Evolutionary conservation across 2,797 vertebrate species (phyloP), one percentile per base, ranked within the genome.

Genomic region (Chanos chanos): DNA sequence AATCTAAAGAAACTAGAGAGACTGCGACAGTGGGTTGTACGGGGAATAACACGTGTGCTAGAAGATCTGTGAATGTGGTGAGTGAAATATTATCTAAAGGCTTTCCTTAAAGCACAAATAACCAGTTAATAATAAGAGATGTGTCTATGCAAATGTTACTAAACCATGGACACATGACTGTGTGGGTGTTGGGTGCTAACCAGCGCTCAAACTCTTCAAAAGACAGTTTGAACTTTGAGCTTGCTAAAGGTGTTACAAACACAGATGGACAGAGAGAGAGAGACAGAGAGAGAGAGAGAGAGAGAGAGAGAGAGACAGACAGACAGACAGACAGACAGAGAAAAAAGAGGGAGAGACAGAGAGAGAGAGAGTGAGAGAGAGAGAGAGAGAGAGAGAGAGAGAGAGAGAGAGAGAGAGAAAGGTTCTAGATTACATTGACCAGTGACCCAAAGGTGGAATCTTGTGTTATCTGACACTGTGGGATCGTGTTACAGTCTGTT

Each of bases 31-130:
- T 44, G 53, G 43, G 43, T 50, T 58, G 63, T 58, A 64, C 55
- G 59, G 48, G 56, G 66, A 48, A 44, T 41, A 18, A 16, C 5
- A 18, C 53, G 39, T 45, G 64, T 75, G 79, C 81, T 79, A 85
- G 88, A 81, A 75, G 83, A 84, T 83, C 83, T 61, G 75, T 83
- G 89, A 88, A 90, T 55, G 89, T 89, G 93, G 93, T 95, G 78
- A 81, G 92, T 84, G 68, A 30, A 6, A 60, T 16, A 40, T 48
- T 15, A 58, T 40, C 25, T 51, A 3, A 27, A 52, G 19, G 7
- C 4, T 64, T 33, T 66, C 36, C 33, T 33, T 22, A 25, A 45
- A 13, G 10, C 8, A 15, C 25, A 57, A 68, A 61, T 15, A 19
- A 21, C 27, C 12, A 2, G 4, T 48, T 19, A 7, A 21, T 44